phyloP scores from a whole-genome alignment of 2,113 vertebrate genomes.

The Hiodon tergisus region DNA sequence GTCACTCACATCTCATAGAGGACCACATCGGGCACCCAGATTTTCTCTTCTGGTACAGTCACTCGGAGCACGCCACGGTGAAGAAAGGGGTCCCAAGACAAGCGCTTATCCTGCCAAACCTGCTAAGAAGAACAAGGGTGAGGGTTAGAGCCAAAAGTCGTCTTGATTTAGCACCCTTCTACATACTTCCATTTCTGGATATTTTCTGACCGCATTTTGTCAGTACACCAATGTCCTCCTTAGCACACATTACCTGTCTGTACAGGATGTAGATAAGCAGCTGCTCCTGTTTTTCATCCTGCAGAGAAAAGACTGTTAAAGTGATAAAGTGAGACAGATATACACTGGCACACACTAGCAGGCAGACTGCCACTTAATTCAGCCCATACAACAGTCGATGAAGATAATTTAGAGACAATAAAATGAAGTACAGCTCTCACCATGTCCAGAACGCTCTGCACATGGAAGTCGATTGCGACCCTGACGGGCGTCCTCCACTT shows the following conservation, averaged over 20 bases:
- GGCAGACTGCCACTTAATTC: background rate
- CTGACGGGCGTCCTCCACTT: slow-evolving; percentile 20
- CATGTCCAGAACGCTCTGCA: slow-evolving; percentile 21
- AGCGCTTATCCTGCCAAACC: background rate
- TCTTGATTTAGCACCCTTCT: too few species aligned
- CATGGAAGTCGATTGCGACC: slow-evolving; percentile 17
- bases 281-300: slow-evolving; percentile 28
- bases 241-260: slow-evolving; percentile 17
- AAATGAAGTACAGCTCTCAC: background rate
- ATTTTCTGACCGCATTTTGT: too few species aligned
- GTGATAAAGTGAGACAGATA: background rate
- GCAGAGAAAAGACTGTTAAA: background rate
- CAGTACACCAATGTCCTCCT: background rate
- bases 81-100: background rate
- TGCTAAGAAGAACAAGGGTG: background rate
- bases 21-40: slow-evolving; percentile 19
- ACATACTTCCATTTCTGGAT: too few species aligned
- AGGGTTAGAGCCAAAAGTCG: background rate
- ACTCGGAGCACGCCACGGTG: slow-evolving; percentile 12
- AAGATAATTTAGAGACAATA: background rate
- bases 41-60: slow-evolving; percentile 4
- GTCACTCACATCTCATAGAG: slow-evolving; percentile 18
- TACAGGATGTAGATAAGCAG: slow-evolving; percentile 26
- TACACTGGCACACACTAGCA: background rate
- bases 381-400: background rate